A percentile compares a stretch with the other conserved stretches of the same genome.
These are phyloP conservation scores for Epizoanthus fatuus DNA, from an alignment of 92 coral and sea anemone genomes.

Conservation along the genomic window DNA sequence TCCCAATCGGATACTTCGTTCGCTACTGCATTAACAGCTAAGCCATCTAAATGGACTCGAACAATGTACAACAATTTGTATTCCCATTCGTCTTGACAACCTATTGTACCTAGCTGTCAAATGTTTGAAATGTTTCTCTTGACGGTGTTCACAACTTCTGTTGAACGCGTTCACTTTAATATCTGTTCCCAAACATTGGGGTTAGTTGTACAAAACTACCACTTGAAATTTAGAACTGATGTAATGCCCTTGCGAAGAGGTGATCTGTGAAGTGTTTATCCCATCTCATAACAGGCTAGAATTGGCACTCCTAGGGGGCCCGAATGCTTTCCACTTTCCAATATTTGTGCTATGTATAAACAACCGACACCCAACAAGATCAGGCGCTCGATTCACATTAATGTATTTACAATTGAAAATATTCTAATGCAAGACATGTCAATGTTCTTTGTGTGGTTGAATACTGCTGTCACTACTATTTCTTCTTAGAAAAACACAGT, in stretches of 20 bases:
- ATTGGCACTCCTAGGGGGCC: background rate
- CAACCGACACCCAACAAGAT: conserved; percentile 69
- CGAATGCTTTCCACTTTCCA: conserved; percentile 32
- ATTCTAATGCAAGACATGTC: conserved; percentile 81
- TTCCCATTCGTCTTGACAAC: conserved; percentile 35
- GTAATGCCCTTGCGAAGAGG: background rate
- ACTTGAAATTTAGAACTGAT: conserved; percentile 15
- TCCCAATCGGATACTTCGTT: conserved; percentile 46
- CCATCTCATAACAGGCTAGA: conserved; percentile 6
- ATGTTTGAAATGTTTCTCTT: conserved; percentile 48
- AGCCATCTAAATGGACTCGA: conserved; percentile 47
- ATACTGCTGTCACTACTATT: conserved; percentile 81
- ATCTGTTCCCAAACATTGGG: conserved; percentile 7
- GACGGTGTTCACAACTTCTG: conserved; percentile 22
- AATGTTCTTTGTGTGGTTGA: conserved; percentile 75
- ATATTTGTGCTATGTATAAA: conserved; percentile 85
- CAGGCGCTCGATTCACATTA: conserved; percentile 73
- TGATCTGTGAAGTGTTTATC: conserved; percentile 1
- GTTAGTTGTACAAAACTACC: conserved; percentile 1
- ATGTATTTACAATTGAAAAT: conserved; percentile 87
- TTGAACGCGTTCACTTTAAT: conserved; percentile 14
- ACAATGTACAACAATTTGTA: conserved; percentile 49
- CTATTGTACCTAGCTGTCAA: conserved; percentile 39
- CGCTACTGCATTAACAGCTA: conserved; percentile 38
- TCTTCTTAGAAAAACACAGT: conserved; percentile 71